phyloP scores from a whole-genome alignment of 2,113 vertebrate genomes.

The Rhabdornis inornatus region DNA sequence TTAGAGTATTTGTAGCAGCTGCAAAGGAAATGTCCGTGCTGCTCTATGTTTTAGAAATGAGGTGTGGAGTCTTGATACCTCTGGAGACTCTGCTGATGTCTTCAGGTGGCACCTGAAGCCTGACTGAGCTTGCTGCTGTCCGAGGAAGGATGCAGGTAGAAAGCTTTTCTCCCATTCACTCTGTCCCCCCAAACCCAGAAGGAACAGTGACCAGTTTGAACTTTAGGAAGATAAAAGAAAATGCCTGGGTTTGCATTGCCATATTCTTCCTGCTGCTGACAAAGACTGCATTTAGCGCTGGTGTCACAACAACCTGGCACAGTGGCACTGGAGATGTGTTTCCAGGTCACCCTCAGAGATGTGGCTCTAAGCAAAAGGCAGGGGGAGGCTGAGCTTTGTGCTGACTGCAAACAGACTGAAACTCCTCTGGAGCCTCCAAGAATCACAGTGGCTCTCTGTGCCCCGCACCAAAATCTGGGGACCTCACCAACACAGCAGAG shows the following conservation, averaged over 20 bases:
- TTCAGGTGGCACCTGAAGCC: neutral
- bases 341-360: neutral
- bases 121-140: neutral
- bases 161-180: neutral
- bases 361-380: neutral
- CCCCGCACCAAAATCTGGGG: neutral
- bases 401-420: neutral
- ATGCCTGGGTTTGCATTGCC: rapidly evolving
- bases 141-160: neutral
- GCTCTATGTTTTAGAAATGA: neutral
- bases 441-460: neutral
- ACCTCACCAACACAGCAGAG: neutral
- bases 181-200: neutral
- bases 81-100: neutral
- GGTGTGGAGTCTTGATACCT: neutral
- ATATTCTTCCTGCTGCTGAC: neutral
- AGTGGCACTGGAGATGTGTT: neutral
- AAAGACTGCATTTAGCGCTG: neutral
- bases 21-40: neutral
- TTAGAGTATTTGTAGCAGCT: conserved; percentile 11
- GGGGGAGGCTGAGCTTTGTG: neutral
- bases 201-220: neutral
- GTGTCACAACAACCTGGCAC: neutral
- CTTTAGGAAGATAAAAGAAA: neutral
- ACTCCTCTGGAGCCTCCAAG: neutral